phyloP scores from a whole-genome alignment of 2,113 vertebrate genomes.

The Notechis scutatus region DNA sequence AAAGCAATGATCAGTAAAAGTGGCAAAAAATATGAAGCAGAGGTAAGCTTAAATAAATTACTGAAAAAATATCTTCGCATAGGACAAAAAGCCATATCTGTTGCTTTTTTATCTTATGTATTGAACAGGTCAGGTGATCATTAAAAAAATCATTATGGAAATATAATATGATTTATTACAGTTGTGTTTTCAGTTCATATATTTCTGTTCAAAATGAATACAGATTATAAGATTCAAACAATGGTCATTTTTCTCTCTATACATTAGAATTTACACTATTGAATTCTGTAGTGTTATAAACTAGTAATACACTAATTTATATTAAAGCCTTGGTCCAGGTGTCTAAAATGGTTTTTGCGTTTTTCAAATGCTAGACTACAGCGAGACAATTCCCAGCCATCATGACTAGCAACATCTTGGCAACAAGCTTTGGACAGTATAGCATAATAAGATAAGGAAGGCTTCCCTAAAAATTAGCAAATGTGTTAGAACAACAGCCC shows the following conservation, averaged over 20 bases:
- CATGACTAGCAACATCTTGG: background rate
- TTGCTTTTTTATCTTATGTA: background rate
- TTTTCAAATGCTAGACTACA: background rate
- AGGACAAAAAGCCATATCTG: background rate
- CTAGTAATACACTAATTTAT: background rate
- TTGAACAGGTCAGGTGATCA: background rate
- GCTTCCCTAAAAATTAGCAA: background rate
- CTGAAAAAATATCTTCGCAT: background rate
- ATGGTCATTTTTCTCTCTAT: background rate
- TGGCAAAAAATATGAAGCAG: background rate
- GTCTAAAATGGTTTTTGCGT: background rate
- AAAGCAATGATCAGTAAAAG: background rate
- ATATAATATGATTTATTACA: background rate
- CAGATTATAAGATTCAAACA: background rate
- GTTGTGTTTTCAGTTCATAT: background rate
- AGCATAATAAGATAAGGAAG: background rate
- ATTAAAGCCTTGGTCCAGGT: background rate
- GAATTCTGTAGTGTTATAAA: background rate
- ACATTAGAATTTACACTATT: background rate
- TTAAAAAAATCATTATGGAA: background rate
- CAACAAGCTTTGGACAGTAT: background rate
- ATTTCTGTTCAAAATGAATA: background rate
- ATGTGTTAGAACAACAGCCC: background rate
- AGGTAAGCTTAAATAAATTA: background rate
- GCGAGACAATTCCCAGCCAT: background rate